Evolutionary conservation across 2,113 vertebrate species (phyloP), one percentile per base, ranked within the genome.

Genomic region (Probosciger aterrimus): DNA sequence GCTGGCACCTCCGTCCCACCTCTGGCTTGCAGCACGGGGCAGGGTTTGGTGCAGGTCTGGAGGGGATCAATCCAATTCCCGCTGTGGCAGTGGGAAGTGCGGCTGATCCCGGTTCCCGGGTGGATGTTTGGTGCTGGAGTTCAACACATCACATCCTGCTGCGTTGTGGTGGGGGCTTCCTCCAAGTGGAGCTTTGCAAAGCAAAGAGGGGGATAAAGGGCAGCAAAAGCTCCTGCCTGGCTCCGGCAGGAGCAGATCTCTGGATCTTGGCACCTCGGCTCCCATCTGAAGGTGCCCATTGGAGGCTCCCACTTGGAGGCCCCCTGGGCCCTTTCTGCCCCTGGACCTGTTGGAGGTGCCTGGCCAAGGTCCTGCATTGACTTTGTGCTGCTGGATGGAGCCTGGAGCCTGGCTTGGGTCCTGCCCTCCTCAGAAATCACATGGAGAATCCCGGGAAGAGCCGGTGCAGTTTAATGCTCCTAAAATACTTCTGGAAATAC

Each of bases 11-110:
- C 28, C 4, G 50, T 43, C 27, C 15, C 31, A 57, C 50, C 68
- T 59, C 28, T 6, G 50, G 49, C 27, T 18, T 18, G 50, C 37
- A 4, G 19, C 30, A 1, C 1, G 31, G 50, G 59, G 35, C 30
- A 11, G 6, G 43, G 35, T 19, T 28, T 13, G n/a, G 8, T 20
- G 20, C 27, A 3, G 7, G 9, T n/a, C 57, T 23, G 33, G 20
- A n/a, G 57, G 33, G 55, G 57, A 13, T n/a, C 57, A 10, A 2
- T 23, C 57, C 57, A 1, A 19, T 33, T 30, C 60, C 43, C 69
- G 18, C 41, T 1, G 18, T 2, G 2, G 10, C 11, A 2, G 30
- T 6, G 3, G 19, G 1, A 3, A 10, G n/a, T 2, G 25, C 77
- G 35, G 37, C 28, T 23, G 2, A 1, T 1, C 4, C 31, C 27